Conservation (phyloP, 2,113 vertebrate species). For the Plecotus auritus region DNA sequence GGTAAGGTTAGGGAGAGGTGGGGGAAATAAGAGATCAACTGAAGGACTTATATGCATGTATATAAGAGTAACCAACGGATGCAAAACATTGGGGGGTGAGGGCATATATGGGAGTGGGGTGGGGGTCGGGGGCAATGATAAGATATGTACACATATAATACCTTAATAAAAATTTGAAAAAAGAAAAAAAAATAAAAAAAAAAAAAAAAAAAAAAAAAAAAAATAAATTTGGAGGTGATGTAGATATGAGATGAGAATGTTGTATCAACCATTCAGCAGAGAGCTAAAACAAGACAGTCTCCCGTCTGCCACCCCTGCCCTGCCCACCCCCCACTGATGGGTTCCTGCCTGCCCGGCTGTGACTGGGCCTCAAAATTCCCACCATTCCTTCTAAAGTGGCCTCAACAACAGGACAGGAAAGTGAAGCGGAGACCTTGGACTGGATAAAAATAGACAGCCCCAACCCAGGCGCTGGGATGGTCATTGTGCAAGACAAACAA, state of each 20-base stretch:
- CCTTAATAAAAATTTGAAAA: too few species aligned
- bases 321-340: fast-evolving
- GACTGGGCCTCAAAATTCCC: neutral
- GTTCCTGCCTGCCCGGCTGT: neutral
- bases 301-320: neutral
- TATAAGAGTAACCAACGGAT: too few species aligned
- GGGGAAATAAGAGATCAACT: too few species aligned
- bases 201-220: too few species aligned
- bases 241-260: neutral
- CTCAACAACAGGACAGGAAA: neutral
- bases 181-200: too few species aligned
- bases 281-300: neutral
- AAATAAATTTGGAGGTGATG: neutral
- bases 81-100: too few species aligned
- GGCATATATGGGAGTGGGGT: too few species aligned
- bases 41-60: too few species aligned
- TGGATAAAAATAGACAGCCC: slow-evolving; percentile 25
- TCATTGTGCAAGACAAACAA: neutral
- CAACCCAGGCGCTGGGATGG: neutral
- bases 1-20: too few species aligned
- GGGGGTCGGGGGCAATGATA: too few species aligned
- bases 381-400: neutral
- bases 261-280: neutral
- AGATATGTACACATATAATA: too few species aligned
- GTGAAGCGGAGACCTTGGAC: neutral